Base-by-base conservation (phyloP, 2,888 invertebrate species). In the Gastracanthus pulcherrimus region DNA sequence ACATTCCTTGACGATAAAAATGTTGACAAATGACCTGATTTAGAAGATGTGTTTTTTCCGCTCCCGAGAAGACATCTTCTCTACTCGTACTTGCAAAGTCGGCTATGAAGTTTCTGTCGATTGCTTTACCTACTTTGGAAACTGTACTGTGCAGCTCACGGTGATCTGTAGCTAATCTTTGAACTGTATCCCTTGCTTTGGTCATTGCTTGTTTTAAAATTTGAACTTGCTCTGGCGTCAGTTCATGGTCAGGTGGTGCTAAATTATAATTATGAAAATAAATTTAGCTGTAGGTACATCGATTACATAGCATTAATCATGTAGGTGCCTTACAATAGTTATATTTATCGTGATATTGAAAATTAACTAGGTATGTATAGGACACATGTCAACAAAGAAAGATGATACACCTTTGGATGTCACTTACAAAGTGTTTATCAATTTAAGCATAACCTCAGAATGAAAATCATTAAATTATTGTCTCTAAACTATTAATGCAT, bases 91-190 rank as follows among this genome's bases (percentile, higher is more conserved):
- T 95, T 0, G 96, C 96, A 92, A 98, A 98, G 91, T 99, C 98
- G 0, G 97, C 94, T 51, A 97, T 96, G 89, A 98, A 98, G 92
- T 98, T 98, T 87, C 98, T 95, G 91, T 99, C 99, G 86, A 99
- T 97, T 0, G 97, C 96, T 93, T 99, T 99, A 71, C 99, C 99
- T 69, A 99, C 97, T 93, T 98, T 97, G 0, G 99, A 99, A 4
- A 96, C 96, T 5, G 95, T 94, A 85, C 95, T 94, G 89, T 98
- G 98, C 19, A 97, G 92, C 83, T 95, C 95, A 70, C 97, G 93
- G 89, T 97, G 97, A 92, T 98, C 98, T 81, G 96, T 95, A 0
- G 97, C 96, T 86, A 98, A 93, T 89, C 96, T 94, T 84, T 96
- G 95, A 0, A 97, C 95, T 31, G 96, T 95, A 88, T 97, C 97